Evolutionary conservation across 2,797 vertebrate genomes (phyloP).

Genomic region (Sebastes iracundus): DNA sequence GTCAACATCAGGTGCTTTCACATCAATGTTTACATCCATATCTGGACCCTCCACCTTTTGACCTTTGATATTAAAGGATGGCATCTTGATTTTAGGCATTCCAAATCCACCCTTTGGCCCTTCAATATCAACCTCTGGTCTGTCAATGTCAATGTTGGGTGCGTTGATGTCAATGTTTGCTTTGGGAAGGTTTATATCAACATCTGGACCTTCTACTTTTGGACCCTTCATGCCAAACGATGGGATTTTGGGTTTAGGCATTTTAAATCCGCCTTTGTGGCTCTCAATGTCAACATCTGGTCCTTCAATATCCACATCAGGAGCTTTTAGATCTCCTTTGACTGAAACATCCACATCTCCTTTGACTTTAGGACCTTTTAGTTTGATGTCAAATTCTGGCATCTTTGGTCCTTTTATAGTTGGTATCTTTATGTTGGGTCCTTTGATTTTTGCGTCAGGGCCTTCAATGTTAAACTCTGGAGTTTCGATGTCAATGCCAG

Average conservation of each 20-base stretch:
- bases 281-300: slow-evolving; percentile 25
- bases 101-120: background rate
- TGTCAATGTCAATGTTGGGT: slow-evolving; percentile 9
- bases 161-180: background rate
- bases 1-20: background rate
- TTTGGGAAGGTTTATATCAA: slow-evolving; percentile 29
- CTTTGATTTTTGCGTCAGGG: background rate
- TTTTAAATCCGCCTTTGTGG: slow-evolving; percentile 14
- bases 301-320: slow-evolving; percentile 3
- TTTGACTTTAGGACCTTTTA: slow-evolving; percentile 2
- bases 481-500: background rate
- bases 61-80: too few relatives aligned
- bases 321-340: slow-evolving; percentile 19
- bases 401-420: slow-evolving; percentile 7
- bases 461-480: background rate
- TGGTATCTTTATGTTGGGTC: slow-evolving; percentile 24
- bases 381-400: background rate
- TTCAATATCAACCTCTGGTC: background rate
- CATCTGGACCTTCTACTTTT: slow-evolving; percentile 5
- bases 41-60: too few relatives aligned
- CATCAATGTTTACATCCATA: too few relatives aligned
- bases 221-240: background rate
- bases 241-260: slow-evolving; percentile 78
- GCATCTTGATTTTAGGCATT: too few relatives aligned
- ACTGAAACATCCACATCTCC: slow-evolving; percentile 31